These are phyloP conservation scores for Limosa lapponica DNA, from an alignment of 2,797 vertebrate genomes.

Conservation along the genomic window DNA sequence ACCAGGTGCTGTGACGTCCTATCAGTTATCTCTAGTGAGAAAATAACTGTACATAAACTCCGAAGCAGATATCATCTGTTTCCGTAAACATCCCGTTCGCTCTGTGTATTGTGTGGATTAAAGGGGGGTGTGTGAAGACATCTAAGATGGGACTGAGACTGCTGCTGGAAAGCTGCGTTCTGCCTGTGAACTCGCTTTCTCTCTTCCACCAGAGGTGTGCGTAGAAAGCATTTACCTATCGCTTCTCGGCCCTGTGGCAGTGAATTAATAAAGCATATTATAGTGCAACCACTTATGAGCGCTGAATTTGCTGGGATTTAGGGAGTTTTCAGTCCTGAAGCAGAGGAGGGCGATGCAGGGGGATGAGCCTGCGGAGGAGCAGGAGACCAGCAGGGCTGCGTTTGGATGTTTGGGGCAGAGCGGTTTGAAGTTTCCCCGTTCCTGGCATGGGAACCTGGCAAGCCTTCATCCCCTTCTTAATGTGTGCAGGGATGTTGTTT, in stretches of 20 bases:
- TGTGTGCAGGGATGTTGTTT: neutral
- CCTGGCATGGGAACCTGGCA: neutral
- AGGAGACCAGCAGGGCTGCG: accelerated
- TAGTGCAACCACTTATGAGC: neutral
- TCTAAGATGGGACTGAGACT: neutral
- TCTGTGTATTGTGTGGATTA: neutral
- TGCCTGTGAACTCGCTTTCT: neutral
- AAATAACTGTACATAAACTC: neutral
- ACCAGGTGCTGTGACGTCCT: neutral
- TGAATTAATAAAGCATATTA: neutral
- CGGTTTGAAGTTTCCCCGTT: neutral
- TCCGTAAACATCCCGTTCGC: constrained; percentile 25
- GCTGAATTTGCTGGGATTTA: neutral
- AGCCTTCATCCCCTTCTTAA: accelerated
- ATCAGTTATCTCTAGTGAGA: constrained; percentile 34
- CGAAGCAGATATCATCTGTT: constrained; percentile 37
- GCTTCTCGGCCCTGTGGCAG: neutral
- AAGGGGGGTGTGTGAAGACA: neutral
- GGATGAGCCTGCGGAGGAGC: neutral
- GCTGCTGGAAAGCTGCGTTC: neutral
- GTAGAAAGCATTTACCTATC: neutral
- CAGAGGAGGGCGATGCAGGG: neutral
- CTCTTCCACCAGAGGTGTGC: neutral
- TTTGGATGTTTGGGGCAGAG: neutral
- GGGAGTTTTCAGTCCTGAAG: neutral